phyloP scores from a whole-genome alignment of 2,888 invertebrate species.

The Melieria picta region DNA sequence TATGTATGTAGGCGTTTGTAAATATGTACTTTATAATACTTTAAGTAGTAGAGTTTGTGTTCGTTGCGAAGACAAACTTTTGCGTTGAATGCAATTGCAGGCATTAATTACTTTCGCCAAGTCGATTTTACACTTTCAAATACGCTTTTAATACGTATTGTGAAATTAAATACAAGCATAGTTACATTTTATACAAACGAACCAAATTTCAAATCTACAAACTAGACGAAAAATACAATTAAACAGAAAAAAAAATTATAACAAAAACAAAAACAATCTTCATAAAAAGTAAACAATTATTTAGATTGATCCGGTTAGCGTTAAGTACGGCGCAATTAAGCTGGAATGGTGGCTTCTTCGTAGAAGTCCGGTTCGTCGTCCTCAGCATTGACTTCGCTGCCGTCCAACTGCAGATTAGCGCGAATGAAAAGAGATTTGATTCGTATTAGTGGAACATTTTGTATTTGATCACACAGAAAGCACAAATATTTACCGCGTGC shows the following conservation, averaged over 20 bases:
- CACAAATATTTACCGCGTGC: conserved; percentile 75
- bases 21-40: too few relatives aligned
- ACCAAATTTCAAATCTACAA: too few relatives aligned
- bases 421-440: conserved; percentile 8
- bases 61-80: too few relatives aligned
- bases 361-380: conserved; percentile 96
- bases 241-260: not conserved
- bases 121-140: too few relatives aligned
- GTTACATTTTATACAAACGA: too few relatives aligned
- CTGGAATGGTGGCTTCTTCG: conserved; percentile 87
- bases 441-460: not conserved
- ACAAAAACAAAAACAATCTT: not conserved
- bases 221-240: too few relatives aligned
- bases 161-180: too few relatives aligned
- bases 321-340: conserved; percentile 66
- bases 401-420: conserved; percentile 77
- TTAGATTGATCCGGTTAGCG: conserved; percentile 10
- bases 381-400: conserved; percentile 81
- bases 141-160: too few relatives aligned
- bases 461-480: not conserved
- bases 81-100: too few relatives aligned
- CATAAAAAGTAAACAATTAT: conserved; percentile 36
- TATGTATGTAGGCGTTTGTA: too few relatives aligned
- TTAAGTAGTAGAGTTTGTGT: too few relatives aligned
- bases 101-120: too few relatives aligned